phyloP scores from a whole-genome alignment of 2,888 invertebrate species.

The Cryptophagus acutangulus region DNA sequence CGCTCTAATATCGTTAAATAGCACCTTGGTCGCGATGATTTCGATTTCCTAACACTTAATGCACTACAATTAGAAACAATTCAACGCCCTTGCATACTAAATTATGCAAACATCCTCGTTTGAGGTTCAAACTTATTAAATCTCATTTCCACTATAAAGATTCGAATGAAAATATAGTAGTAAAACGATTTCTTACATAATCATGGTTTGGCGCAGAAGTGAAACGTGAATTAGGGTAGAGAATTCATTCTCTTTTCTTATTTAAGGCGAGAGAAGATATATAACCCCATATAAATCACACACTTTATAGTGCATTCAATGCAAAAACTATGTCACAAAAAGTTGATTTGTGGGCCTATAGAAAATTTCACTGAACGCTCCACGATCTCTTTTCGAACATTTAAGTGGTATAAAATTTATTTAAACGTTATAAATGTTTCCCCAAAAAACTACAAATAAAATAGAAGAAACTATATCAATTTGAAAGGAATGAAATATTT shows the following conservation, averaged over 20 bases:
- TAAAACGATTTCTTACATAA: no score
- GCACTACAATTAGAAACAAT: no score
- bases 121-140: no score
- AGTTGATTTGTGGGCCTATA: constrained; percentile 35
- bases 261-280: constrained; percentile 33
- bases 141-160: no score
- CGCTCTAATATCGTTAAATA: no score
- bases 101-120: no score
- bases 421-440: not conserved
- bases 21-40: no score
- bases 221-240: constrained; percentile 26
- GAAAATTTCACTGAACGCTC: constrained; percentile 27
- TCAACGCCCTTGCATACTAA: no score
- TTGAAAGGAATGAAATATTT: not conserved
- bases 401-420: constrained; percentile 5
- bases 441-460: not conserved
- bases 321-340: constrained; percentile 33
- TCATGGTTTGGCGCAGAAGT: constrained; percentile 22
- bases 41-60: no score
- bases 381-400: not conserved
- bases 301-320: constrained; percentile 34
- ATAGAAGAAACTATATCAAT: not conserved
- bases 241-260: constrained; percentile 33
- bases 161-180: no score
- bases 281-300: constrained; percentile 35